Conservation (phyloP, 2,113 vertebrate genomes). For the Mandrillus leucophaeus region DNA sequence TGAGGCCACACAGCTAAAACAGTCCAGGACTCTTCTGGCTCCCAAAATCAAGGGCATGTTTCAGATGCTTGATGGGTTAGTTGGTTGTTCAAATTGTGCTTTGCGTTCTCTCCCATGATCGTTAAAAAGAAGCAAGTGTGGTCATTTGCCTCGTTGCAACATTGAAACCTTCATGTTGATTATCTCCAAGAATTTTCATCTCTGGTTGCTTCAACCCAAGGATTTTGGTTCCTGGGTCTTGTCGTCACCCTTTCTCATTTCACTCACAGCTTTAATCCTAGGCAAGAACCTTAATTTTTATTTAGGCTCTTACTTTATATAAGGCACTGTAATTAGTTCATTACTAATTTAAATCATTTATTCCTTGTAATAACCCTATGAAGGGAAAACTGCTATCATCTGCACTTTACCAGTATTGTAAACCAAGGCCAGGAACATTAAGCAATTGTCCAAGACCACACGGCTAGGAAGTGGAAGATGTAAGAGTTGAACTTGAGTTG, state of each 20-base stretch:
- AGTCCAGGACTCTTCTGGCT: not conserved
- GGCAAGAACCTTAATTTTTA: conserved; percentile 31
- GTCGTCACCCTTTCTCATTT: not conserved
- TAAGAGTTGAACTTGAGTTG: not conserved
- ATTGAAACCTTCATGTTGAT: not conserved
- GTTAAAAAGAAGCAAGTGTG: not conserved
- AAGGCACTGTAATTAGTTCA: conserved; percentile 10
- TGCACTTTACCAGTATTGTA: not conserved
- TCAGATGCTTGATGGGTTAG: not conserved
- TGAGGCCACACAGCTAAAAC: not conserved
- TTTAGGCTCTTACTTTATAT: conserved; percentile 18
- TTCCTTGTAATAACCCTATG: not conserved
- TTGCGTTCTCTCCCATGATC: not conserved
- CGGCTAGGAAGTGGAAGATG: not conserved
- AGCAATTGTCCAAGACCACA: not conserved
- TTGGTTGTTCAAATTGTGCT: not conserved
- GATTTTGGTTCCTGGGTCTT: not conserved
- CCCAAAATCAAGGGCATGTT: not conserved
- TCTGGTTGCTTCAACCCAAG: not conserved
- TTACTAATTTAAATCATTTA: conserved; percentile 32
- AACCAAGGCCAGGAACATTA: not conserved
- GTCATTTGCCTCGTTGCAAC: not conserved
- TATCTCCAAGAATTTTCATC: not conserved
- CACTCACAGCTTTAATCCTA: not conserved
- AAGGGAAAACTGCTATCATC: not conserved